These are phyloP conservation scores for Helarctos malayanus DNA, from an alignment of 2,797 vertebrate species.

Conservation along the genomic window DNA sequence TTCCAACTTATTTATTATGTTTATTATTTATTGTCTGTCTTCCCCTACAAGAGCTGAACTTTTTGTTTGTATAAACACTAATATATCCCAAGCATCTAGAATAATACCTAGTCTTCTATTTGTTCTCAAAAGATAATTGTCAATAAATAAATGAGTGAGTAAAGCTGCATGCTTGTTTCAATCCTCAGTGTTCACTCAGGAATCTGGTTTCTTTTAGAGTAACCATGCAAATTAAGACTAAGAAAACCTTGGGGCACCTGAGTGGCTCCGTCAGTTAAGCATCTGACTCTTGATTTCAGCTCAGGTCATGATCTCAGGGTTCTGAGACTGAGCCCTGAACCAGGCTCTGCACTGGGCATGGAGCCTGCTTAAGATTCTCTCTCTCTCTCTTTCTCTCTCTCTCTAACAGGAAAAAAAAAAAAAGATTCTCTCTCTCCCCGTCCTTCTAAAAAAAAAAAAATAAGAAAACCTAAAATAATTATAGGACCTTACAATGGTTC, in stretches of 20 bases:
- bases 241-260: background rate
- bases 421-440: background rate
- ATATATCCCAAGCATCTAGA: background rate
- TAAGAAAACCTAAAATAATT: background rate
- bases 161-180: background rate
- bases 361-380: background rate
- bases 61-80: background rate
- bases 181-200: background rate
- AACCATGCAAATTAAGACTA: background rate
- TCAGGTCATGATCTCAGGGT: background rate
- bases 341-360: background rate
- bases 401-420: background rate
- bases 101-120: background rate
- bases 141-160: conserved; percentile 14
- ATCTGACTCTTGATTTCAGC: background rate
- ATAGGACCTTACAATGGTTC: background rate
- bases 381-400: background rate
- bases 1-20: background rate
- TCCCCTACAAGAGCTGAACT: background rate
- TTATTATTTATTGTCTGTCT: background rate
- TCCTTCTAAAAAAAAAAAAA: background rate
- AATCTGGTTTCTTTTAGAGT: background rate
- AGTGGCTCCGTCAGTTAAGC: background rate
- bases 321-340: background rate
- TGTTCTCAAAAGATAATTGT: background rate